A percentile compares a stretch with the other conserved stretches of the same genome.
Conservation (phyloP, 1,140 invertebrate genomes). For the Meteorus sp. region DNA sequence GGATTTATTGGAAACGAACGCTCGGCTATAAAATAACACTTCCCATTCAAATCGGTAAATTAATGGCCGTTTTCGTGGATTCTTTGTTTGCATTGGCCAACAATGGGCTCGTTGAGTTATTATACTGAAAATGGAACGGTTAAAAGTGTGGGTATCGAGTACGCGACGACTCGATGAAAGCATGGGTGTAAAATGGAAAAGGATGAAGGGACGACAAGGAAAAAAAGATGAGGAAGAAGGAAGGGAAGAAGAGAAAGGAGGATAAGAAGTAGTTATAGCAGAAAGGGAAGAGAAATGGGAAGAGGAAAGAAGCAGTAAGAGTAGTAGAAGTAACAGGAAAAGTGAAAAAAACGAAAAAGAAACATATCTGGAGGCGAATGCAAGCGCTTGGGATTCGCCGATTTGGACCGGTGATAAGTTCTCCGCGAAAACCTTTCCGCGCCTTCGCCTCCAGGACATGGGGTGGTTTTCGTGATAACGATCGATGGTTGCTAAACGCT, state of each 20-base stretch:
- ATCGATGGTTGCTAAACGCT: slow-evolving; percentile 24
- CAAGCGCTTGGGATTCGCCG: slow-evolving; percentile 13
- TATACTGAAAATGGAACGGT: slow-evolving; percentile 38
- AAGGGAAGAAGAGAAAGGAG: neutral
- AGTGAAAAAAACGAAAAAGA: slow-evolving; percentile 1
- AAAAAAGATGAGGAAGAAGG: neutral
- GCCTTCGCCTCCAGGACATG: slow-evolving; percentile 1
- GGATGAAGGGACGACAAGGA: neutral
- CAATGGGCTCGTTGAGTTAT: slow-evolving; percentile 45
- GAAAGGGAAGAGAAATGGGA: neutral
- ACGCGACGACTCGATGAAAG: neutral
- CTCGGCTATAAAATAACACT: slow-evolving; percentile 51
- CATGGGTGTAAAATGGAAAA: slow-evolving; percentile 9
- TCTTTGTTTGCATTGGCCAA: slow-evolving; percentile 44
- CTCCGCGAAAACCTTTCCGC: slow-evolving; percentile 11
- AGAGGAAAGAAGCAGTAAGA: neutral
- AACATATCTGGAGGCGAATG: slow-evolving; percentile 8
- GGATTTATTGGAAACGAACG: slow-evolving; percentile 46
- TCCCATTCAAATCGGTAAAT: slow-evolving; percentile 52
- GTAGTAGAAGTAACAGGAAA: slow-evolving; percentile 7
- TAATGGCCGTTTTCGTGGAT: slow-evolving; percentile 50
- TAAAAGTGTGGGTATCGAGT: slow-evolving; percentile 1
- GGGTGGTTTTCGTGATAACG: slow-evolving; percentile 18
- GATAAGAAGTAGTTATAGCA: too few relatives aligned
- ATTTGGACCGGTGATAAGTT: slow-evolving; percentile 24